phyloP scores from a whole-genome alignment of 1,140 invertebrate genomes.

The Trichonephila clavipes region DNA sequence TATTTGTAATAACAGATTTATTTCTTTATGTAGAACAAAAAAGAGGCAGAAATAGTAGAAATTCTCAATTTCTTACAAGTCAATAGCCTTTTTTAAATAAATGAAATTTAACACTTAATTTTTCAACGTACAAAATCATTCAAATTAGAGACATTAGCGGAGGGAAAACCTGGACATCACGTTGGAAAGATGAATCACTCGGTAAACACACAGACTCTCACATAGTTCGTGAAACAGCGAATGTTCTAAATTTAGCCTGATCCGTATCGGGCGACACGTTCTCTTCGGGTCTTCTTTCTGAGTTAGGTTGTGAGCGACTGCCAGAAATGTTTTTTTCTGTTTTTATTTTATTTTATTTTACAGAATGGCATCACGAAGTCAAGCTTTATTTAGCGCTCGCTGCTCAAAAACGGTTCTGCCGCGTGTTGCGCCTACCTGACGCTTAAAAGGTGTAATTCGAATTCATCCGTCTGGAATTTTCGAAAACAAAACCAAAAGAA shows the following conservation, averaged over 20 bases:
- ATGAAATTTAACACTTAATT: too few relatives aligned
- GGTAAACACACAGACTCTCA: conserved; percentile 54
- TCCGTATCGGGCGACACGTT: conserved; percentile 63
- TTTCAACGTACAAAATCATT: not conserved
- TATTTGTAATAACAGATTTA: not conserved
- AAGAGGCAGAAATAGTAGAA: too few relatives aligned
- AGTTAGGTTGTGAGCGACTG: conserved; percentile 2
- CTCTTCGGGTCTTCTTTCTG: conserved; percentile 56
- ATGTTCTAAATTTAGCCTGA: conserved; percentile 60
- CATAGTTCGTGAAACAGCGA: conserved; percentile 58
- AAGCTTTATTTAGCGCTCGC: conserved; percentile 52
- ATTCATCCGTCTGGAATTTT: conserved; percentile 57
- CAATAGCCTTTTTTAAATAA: too few relatives aligned
- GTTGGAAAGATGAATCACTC: conserved; percentile 23
- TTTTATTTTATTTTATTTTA: conserved; percentile 19
- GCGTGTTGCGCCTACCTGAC: conserved; percentile 56
- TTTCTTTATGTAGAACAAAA: too few relatives aligned
- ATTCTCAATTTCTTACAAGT: too few relatives aligned
- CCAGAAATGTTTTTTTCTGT: conserved; percentile 26
- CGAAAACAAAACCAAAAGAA: not conserved
- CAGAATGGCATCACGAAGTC: conserved; percentile 65
- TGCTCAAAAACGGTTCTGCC: conserved; percentile 31
- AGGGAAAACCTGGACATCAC: conserved; percentile 10
- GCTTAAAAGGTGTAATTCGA: conserved; percentile 63
- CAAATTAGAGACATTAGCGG: not conserved